Conservation (phyloP, 2,888 invertebrate genomes). For the Stenoptilia bipunctidactyla region DNA sequence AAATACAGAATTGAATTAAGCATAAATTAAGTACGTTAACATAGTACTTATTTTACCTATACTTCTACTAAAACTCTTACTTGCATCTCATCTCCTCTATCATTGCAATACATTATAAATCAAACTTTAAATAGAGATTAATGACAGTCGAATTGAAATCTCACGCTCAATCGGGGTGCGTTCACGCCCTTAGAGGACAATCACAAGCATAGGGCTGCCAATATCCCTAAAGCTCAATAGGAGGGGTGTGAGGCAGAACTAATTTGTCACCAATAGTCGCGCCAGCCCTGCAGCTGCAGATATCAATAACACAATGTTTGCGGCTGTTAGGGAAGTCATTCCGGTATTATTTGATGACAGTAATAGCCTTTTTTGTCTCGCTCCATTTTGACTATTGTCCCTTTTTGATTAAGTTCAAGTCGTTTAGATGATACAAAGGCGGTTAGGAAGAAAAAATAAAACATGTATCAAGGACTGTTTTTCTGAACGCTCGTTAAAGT, state of each 20-base stretch:
- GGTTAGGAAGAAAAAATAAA: too few species aligned
- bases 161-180: slow-evolving; percentile 23
- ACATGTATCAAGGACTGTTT: too few species aligned
- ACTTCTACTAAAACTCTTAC: too few species aligned
- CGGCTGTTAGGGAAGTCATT: slow-evolving; percentile 58
- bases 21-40: too few species aligned
- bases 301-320: slow-evolving; percentile 55
- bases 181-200: slow-evolving; percentile 40
- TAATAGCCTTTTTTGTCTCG: slow-evolving; percentile 44
- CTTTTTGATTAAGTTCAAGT: too few species aligned
- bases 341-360: slow-evolving; percentile 57
- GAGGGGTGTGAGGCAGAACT: slow-evolving; percentile 43
- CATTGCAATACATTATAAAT: neutral
- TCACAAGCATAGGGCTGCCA: slow-evolving; percentile 35
- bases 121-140: neutral
- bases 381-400: too few species aligned
- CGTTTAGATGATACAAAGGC: too few species aligned
- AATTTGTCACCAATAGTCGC: slow-evolving; percentile 58
- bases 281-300: slow-evolving; percentile 41
- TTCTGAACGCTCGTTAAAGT: too few species aligned
- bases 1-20: too few species aligned
- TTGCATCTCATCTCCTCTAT: slow-evolving; percentile 10
- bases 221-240: slow-evolving; percentile 29
- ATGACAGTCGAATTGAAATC: slow-evolving; percentile 22
- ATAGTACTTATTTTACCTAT: too few species aligned